Evolutionary conservation across 1,140 invertebrate species (phyloP), one percentile per base, ranked within the genome.

Genomic region (Calosoma granatense): DNA sequence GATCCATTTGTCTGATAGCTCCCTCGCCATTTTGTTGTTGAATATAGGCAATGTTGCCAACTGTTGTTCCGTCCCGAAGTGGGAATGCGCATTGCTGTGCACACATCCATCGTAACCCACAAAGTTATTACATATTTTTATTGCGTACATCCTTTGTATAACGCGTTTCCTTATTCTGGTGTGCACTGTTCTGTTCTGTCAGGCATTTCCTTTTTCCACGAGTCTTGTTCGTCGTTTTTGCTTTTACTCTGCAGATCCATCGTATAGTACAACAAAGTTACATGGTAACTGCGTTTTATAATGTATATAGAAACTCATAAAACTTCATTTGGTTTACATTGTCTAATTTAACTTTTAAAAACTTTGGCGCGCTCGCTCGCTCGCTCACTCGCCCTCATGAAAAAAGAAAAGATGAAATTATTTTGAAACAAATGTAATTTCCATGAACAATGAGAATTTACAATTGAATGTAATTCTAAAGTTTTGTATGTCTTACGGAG

Each of bases 381-480:
- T 17, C 17, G 17, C 41, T n/a, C n/a, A n/a, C 26, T 9, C 26
- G 26, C n/a, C 26, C 6, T 36, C 41, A 12, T 47, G 41, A 47
- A 12, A 11, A 54, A 53, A 54, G 59, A 63, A 59, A 58, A 65
- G 60, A 63, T 63, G 61, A 63, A 65, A 65, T 65, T 65, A 65
- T 65, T 65, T 63, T 59, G 63, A 65, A 65, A 63, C 63, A 63
- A 65, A 65, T 62, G 61, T 60, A 65, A 65, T 65, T 63, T 65
- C 59, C 59, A 43, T 54, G 59, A 60, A 56, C 56, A 58, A 60
- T 60, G 54, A 43, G 56, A 60, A 9, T 47, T 47, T 47, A 47
- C 41, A 47, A 60, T 60, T 60, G 56, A 63, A 58, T 61, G 61
- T 43, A 61, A 61, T 61, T 61, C 59, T 54, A 52, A 55, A 60